These are phyloP conservation scores for Nicator chloris DNA, from an alignment of 2,113 vertebrate genomes.

Conservation along the genomic window DNA sequence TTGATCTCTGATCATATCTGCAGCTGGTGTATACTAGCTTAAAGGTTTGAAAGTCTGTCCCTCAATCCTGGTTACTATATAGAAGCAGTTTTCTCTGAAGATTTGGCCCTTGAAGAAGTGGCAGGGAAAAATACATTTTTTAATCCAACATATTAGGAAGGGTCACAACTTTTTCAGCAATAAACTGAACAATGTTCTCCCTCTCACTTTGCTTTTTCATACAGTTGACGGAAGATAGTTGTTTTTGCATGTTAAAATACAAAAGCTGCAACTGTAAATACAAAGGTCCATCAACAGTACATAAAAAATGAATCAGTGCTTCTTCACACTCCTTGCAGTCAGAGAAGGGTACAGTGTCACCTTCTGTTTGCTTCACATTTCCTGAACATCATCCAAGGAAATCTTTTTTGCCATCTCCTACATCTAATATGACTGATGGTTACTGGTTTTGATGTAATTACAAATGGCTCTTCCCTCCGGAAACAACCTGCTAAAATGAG, in stretches of 20 bases:
- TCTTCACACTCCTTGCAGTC: not conserved
- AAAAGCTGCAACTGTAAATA: not conserved
- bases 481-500: conserved; percentile 29
- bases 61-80: not conserved
- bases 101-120: not conserved
- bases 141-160: not conserved
- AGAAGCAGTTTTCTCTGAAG: not conserved
- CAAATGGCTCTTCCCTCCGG: conserved; percentile 25
- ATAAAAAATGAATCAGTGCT: not conserved
- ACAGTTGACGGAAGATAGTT: not conserved
- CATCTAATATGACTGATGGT: not conserved
- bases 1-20: not conserved
- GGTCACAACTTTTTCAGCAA: not conserved
- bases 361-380: not conserved
- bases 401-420: not conserved
- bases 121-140: not conserved
- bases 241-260: not conserved
- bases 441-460: not conserved
- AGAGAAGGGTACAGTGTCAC: not conserved
- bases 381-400: not conserved
- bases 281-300: not conserved
- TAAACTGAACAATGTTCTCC: not conserved
- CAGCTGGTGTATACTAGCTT: not conserved
- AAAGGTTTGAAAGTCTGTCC: not conserved
- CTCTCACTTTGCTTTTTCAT: not conserved